Evolutionary conservation across 1,140 invertebrate genomes (phyloP), one percentile per base, ranked within the genome.

Genomic region (Psilanteris sp.): DNA sequence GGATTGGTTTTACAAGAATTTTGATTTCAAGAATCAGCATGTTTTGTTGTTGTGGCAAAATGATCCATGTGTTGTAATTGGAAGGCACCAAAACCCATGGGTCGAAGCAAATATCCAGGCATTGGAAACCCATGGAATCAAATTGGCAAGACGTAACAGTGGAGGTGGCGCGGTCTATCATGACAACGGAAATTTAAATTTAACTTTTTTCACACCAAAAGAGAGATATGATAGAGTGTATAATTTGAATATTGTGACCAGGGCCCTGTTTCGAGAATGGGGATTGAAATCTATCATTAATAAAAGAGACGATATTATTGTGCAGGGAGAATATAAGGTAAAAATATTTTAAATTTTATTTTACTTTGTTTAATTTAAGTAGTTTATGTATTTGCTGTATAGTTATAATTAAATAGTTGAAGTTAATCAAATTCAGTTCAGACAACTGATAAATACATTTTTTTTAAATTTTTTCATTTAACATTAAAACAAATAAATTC

Each of bases 111-210:
- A 98, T 83, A 84, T 96, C 0, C 88, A 91, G 1, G 89, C 88
- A 20, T 76, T 94, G 11, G 83, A 90, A 34, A 90, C 92, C 20
- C 87, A 90, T 13, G 91, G 91, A 9, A 91, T 97, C 32, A 85
- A 90, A 1, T 77, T 98, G 9, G 97, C 93, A 0, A 90, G 98
- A 41, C 90, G 97, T 10, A 96, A 96, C 80, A 98, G 96, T 86
- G 97, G 97, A n/a, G 98, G 98, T 55, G 97, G 97, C 5, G 94
- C 96, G 9, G 97, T 99, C 10, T 99, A 97, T 86, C 97, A 99
- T 87, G 98, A 99, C 87, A 80, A 90, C 62, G 97, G 97, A 29
- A 98, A 98, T 89, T 87, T 99, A 0, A 99, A 98, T 89, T 90
- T 96, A 41, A 94, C 96, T 0, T 98, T 98, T 85, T 95, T 98